A percentile compares a stretch with the other conserved stretches of the same genome.
phyloP scores from a whole-genome alignment of 1,140 invertebrate genomes.

The Ephestia elutella region DNA sequence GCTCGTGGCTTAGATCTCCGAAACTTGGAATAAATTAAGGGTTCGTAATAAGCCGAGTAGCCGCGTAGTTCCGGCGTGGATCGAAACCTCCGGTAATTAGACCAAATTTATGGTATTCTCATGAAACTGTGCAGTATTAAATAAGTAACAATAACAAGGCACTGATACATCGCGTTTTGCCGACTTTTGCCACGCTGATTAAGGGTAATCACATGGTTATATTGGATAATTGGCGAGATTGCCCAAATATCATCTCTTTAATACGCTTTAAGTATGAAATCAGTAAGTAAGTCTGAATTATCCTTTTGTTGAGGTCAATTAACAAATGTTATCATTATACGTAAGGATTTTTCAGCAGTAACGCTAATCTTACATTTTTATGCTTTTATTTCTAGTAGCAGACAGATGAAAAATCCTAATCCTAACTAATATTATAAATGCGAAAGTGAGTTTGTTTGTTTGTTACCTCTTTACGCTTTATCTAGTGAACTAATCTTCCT shows the following conservation, averaged over 20 bases:
- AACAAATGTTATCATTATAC: background rate
- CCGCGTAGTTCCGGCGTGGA: conserved; percentile 33
- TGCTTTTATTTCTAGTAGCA: too few relatives aligned
- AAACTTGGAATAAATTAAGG: conserved; percentile 6
- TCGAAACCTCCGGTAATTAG: conserved; percentile 13
- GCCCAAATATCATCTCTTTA: background rate
- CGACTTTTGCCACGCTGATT: conserved; percentile 5
- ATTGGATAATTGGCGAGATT: background rate
- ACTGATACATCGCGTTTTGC: background rate
- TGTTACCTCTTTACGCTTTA: too few relatives aligned
- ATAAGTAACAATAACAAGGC: background rate
- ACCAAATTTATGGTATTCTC: conserved; percentile 15
- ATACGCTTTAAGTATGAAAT: conserved; percentile 1
- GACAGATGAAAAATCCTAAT: too few relatives aligned
- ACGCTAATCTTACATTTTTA: too few relatives aligned
- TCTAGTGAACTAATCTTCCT: too few relatives aligned
- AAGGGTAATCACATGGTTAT: conserved; percentile 10
- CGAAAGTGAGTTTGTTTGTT: too few relatives aligned
- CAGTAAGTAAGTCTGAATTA: background rate
- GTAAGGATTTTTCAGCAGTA: too few relatives aligned
- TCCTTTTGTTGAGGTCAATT: background rate
- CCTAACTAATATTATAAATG: too few relatives aligned
- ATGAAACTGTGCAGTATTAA: conserved; percentile 11
- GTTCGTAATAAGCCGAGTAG: background rate
- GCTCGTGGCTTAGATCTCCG: background rate